Evolutionary conservation across 2,888 invertebrate genomes (phyloP).

Genomic region (Neoaliturus tenellus): DNA sequence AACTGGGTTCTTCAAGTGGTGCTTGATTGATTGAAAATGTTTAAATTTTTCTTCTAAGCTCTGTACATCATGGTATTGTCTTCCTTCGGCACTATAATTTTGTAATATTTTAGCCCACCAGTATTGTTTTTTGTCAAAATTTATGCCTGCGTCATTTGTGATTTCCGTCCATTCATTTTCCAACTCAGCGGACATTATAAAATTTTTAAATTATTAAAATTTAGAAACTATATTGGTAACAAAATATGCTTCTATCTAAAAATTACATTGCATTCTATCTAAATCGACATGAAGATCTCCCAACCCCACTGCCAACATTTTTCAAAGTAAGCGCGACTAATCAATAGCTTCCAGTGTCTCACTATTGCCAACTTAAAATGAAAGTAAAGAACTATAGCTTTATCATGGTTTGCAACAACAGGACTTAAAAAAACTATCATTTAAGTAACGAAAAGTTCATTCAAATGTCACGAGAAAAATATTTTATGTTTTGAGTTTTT

Average conservation of each 20-base stretch:
- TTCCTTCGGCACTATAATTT: slow-evolving; percentile 72
- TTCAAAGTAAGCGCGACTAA: not conserved
- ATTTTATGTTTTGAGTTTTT: too few relatives aligned
- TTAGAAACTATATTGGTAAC: slow-evolving; percentile 4
- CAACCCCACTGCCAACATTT: not conserved
- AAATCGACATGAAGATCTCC: not conserved
- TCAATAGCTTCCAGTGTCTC: slow-evolving; percentile 13
- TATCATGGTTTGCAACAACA: too few relatives aligned
- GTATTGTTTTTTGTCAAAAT: slow-evolving; percentile 40
- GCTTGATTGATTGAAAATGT: slow-evolving; percentile 72
- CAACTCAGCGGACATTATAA: slow-evolving; percentile 13
- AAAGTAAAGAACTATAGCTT: too few relatives aligned
- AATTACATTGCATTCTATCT: slow-evolving; percentile 12
- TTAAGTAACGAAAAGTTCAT: too few relatives aligned
- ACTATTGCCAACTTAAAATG: not conserved
- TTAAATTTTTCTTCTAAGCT: slow-evolving; percentile 73
- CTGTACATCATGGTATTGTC: slow-evolving; percentile 74
- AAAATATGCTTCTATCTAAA: not conserved
- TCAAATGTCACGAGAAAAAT: too few relatives aligned
- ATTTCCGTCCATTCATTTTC: slow-evolving; percentile 43
- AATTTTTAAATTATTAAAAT: not conserved
- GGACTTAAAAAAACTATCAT: too few relatives aligned
- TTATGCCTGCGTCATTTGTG: slow-evolving; percentile 38
- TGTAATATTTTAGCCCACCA: slow-evolving; percentile 72
- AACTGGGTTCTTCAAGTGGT: slow-evolving; percentile 72